These are phyloP conservation scores for Aricia artaxerxes DNA, from an alignment of 2,888 invertebrate genomes.

Conservation along the genomic window DNA sequence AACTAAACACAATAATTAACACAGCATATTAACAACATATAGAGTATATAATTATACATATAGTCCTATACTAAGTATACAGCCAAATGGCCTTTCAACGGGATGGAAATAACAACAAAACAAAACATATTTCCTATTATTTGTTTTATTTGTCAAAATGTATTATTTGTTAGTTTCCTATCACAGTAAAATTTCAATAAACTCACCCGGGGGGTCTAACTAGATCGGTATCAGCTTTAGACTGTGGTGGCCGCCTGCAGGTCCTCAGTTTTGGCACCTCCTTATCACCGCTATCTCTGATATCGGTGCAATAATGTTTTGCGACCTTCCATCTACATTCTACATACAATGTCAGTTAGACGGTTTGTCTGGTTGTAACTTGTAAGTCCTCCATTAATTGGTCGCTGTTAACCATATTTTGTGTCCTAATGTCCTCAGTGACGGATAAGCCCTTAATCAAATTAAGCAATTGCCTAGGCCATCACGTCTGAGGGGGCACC, in stretches of 20 bases:
- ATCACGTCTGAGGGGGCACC: too few relatives aligned
- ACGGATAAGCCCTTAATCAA: too few relatives aligned
- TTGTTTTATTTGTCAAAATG: too few relatives aligned
- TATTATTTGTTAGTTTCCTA: too few relatives aligned
- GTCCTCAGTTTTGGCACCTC: slow-evolving; percentile 19
- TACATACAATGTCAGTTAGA: neutral
- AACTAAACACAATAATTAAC: too few relatives aligned
- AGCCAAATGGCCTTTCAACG: too few relatives aligned
- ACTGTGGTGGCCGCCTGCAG: neutral
- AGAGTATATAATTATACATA: too few relatives aligned
- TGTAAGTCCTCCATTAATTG: neutral
- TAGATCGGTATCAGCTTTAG: slow-evolving; percentile 6
- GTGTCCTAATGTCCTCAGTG: too few relatives aligned
- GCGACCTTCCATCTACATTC: slow-evolving; percentile 29
- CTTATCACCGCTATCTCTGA: slow-evolving; percentile 20
- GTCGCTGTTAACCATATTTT: too few relatives aligned
- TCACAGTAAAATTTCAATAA: neutral
- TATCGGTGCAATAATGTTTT: slow-evolving; percentile 2
- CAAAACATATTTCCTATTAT: neutral
- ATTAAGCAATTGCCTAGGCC: too few relatives aligned
- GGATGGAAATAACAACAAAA: neutral
- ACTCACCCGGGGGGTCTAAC: slow-evolving; percentile 23
- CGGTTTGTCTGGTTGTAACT: neutral
- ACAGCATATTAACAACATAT: too few relatives aligned
- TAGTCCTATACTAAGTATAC: too few relatives aligned